A percentile compares a stretch with the other conserved stretches of the same genome.
phyloP scores from a whole-genome alignment of 2,888 invertebrate genomes.

The Napeogenes sylphis region DNA sequence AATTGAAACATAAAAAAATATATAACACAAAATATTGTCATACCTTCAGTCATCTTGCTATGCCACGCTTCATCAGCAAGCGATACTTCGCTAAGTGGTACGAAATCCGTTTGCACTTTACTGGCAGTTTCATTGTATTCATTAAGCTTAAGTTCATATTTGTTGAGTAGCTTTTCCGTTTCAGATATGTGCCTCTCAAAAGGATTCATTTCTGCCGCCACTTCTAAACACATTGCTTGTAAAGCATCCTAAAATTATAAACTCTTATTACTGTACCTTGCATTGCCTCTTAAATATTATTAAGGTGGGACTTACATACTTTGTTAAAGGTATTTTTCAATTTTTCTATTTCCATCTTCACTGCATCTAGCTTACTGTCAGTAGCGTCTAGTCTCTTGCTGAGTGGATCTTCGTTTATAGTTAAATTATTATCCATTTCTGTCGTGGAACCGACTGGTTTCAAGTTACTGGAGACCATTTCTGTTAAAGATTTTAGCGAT shows the following conservation, averaged over 20 bases:
- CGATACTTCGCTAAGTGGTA: slow-evolving; percentile 64
- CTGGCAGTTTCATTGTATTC: slow-evolving; percentile 62
- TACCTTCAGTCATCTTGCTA: slow-evolving; percentile 70
- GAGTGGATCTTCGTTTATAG: slow-evolving; percentile 46
- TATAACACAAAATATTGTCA: background rate
- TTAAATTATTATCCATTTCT: slow-evolving; percentile 53
- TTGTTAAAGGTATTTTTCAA: slow-evolving; percentile 56
- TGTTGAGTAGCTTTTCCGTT: slow-evolving; percentile 76
- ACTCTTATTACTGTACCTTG: background rate
- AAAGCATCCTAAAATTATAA: slow-evolving; percentile 50
- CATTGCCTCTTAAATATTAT: background rate
- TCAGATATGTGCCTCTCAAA: slow-evolving; percentile 64
- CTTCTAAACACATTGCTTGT: slow-evolving; percentile 54
- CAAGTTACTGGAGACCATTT: slow-evolving; percentile 38
- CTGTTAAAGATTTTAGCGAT: slow-evolving; percentile 49
- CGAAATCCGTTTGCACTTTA: slow-evolving; percentile 58
- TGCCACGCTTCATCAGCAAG: slow-evolving; percentile 74
- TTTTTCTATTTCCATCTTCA: slow-evolving; percentile 55
- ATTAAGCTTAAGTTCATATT: slow-evolving; percentile 76
- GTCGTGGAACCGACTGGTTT: slow-evolving; percentile 33
- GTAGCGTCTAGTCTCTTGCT: slow-evolving; percentile 55
- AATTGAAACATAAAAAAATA: background rate
- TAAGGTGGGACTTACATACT: slow-evolving; percentile 37
- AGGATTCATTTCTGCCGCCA: slow-evolving; percentile 53
- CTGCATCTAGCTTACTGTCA: slow-evolving; percentile 59